Evolutionary conservation across 2,888 invertebrate genomes (phyloP).

Genomic region (Rugalucina vietnamica): DNA sequence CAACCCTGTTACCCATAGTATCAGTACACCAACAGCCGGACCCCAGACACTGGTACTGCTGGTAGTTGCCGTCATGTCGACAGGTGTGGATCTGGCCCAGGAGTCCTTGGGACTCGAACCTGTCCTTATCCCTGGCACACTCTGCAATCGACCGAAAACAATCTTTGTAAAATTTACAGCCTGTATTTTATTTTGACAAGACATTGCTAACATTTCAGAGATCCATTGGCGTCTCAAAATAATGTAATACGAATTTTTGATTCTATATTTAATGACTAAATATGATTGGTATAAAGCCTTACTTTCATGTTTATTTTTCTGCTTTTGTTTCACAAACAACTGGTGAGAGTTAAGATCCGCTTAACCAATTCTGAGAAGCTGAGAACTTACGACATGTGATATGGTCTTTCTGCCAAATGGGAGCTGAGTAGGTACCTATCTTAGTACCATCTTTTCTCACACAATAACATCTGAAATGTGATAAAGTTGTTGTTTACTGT

Average conservation of each 20-base stretch:
- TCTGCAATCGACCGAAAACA: slow-evolving; percentile 34
- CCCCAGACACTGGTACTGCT: slow-evolving; percentile 65
- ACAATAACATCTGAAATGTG: slow-evolving; percentile 63
- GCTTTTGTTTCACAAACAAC: too few relatives aligned
- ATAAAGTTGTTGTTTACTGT: too few relatives aligned
- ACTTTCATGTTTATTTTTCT: too few relatives aligned
- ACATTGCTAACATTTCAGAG: too few relatives aligned
- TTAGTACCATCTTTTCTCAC: slow-evolving; percentile 61
- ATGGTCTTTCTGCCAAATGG: slow-evolving; percentile 49
- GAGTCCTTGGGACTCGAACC: slow-evolving; percentile 44
- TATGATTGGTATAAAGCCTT: too few relatives aligned
- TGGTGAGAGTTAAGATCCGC: neutral
- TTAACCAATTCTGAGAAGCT: neutral
- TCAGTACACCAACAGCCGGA: slow-evolving; percentile 70
- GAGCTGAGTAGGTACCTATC: slow-evolving; percentile 62
- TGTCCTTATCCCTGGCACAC: slow-evolving; percentile 65
- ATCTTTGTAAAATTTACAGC: neutral
- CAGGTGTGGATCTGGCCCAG: slow-evolving; percentile 67
- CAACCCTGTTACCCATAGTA: slow-evolving; percentile 54
- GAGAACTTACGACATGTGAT: slow-evolving; percentile 64
- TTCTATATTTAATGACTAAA: too few relatives aligned
- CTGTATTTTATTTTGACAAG: too few relatives aligned
- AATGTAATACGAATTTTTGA: too few relatives aligned
- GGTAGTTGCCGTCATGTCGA: slow-evolving; percentile 65
- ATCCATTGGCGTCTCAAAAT: too few relatives aligned